phyloP scores from a whole-genome alignment of 1,140 invertebrate species.

The Drosophila lacteicornis region DNA sequence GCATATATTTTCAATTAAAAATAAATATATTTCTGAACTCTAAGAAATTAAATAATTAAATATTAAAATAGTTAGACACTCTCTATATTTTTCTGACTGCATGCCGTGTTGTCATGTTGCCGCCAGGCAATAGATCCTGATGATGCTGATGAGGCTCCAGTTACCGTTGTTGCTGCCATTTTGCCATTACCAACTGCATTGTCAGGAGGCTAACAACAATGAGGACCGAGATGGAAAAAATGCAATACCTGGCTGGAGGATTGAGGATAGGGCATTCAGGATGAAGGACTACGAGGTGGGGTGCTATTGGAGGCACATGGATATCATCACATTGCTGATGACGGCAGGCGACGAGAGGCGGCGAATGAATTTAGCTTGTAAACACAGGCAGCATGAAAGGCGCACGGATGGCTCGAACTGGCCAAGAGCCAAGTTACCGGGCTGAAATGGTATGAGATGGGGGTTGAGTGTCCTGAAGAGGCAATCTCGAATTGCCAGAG shows the following conservation, averaged over 20 bases:
- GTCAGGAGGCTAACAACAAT: slow-evolving; percentile 34
- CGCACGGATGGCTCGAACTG: slow-evolving; percentile 39
- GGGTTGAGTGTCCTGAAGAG: slow-evolving; percentile 14
- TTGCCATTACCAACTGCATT: slow-evolving; percentile 42
- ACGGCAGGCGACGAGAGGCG: slow-evolving; percentile 30
- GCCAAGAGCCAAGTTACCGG: slow-evolving; percentile 37
- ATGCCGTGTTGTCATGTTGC: slow-evolving; percentile 10
- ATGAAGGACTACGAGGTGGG: background rate
- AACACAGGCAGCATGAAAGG: slow-evolving; percentile 52
- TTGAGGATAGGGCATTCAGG: background rate
- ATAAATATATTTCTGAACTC: too few species aligned
- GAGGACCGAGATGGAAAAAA: slow-evolving; percentile 4
- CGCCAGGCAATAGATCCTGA: slow-evolving; percentile 44
- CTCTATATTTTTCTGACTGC: slow-evolving; percentile 14
- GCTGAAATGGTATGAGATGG: background rate
- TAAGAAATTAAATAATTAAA: too few species aligned
- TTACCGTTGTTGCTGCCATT: slow-evolving; percentile 36
- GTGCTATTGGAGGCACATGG: slow-evolving; percentile 1
- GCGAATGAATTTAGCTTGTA: slow-evolving; percentile 50
- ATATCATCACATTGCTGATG: slow-evolving; percentile 47
- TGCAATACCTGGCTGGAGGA: slow-evolving; percentile 17
- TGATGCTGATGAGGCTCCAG: slow-evolving; percentile 49
- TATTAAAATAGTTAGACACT: too few species aligned
- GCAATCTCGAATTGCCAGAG: slow-evolving; percentile 48
- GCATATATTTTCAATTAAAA: too few species aligned